phyloP scores from a whole-genome alignment of 2,113 vertebrate genomes.

The Aphyosemion australe region DNA sequence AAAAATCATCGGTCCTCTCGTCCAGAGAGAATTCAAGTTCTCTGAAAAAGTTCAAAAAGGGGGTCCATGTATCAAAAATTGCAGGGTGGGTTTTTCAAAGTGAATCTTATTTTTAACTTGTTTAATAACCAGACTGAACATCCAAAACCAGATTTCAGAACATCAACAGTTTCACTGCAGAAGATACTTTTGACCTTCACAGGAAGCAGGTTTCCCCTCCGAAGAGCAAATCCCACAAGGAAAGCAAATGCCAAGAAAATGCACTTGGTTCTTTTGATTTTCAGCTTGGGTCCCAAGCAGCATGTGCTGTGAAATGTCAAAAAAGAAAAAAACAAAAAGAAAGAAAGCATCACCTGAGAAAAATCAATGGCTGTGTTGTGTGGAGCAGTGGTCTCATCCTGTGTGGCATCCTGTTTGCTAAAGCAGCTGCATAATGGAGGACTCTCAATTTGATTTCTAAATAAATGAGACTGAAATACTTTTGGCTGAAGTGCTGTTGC shows the following conservation, averaged over 20 bases:
- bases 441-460: conserved; percentile 49
- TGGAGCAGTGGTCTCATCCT: conserved; percentile 8
- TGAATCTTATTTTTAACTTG: too few species aligned
- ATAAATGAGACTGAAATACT: conserved; percentile 44
- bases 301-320: conserved; percentile 37
- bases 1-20: too few species aligned
- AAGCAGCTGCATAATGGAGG: conserved; percentile 19
- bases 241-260: conserved; percentile 23
- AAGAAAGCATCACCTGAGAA: conserved; percentile 15
- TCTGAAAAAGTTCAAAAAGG: too few species aligned
- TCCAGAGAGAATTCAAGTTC: too few species aligned
- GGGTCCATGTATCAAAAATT: too few species aligned
- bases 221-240: conserved; percentile 27
- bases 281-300: conserved; percentile 22
- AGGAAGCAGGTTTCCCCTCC: conserved; percentile 11
- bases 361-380: conserved; percentile 30
- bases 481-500: conserved; percentile 32
- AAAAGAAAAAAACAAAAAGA: conserved; percentile 25
- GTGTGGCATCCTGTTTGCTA: conserved; percentile 17
- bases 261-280: conserved; percentile 27
- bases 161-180: conserved; percentile 2
- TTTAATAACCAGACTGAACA: too few species aligned
- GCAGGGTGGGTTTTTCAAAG: too few species aligned
- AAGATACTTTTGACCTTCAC: conserved; percentile 40
- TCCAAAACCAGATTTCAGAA: background rate